Conservation (phyloP, 1,140 invertebrate genomes). For the Subanguina moxae region DNA sequence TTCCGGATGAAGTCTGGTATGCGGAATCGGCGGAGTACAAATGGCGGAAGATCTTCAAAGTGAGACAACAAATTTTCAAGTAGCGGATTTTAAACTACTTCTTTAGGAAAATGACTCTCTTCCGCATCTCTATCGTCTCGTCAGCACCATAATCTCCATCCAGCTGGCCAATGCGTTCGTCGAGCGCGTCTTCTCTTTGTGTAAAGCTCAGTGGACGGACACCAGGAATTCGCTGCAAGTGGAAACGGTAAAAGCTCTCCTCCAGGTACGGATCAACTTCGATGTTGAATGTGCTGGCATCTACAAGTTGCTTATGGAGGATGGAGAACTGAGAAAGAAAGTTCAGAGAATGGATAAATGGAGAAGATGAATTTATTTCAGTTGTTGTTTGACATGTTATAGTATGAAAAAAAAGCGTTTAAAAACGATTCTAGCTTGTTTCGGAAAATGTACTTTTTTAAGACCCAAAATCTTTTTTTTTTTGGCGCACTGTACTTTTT, state of each 20-base stretch:
- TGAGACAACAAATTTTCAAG: not conserved
- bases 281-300: too few species aligned
- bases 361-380: too few species aligned
- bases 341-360: too few species aligned
- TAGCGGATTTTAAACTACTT: too few species aligned
- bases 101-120: not conserved
- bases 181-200: not conserved
- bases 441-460: too few species aligned
- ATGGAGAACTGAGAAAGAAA: too few species aligned
- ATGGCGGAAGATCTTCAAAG: constrained; percentile 14
- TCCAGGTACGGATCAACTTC: not conserved
- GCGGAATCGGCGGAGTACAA: not conserved
- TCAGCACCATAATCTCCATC: constrained; percentile 4
- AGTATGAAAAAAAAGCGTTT: too few species aligned
- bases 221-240: constrained; percentile 3
- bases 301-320: too few species aligned
- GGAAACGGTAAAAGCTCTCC: not conserved
- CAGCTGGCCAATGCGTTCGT: not conserved
- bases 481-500: too few species aligned
- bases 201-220: constrained; percentile 6
- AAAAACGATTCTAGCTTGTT: too few species aligned
- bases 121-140: not conserved
- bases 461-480: too few species aligned
- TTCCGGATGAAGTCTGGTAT: not conserved
- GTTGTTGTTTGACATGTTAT: too few species aligned